Evolutionary conservation across 1,140 invertebrate species (phyloP), one percentile per base, ranked within the genome.

Genomic region (Platyura marginata): DNA sequence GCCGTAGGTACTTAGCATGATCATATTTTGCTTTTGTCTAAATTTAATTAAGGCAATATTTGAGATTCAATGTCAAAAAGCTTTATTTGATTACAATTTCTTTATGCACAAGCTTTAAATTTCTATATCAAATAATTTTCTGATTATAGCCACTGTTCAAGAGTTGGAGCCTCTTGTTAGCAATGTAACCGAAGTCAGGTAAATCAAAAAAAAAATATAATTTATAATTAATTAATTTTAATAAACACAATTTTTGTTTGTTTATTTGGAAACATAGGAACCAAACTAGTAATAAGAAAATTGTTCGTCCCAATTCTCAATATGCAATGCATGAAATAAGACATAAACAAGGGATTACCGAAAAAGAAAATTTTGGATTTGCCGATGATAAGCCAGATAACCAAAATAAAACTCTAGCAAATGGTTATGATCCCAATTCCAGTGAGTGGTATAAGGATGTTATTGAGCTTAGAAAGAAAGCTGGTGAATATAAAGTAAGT

Each of bases 401-500:
- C 43, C 49, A 40, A 52, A 56, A 44, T 36, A 47, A 51, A 35
- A 46, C 47, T 46, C 29, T 46, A 29, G 46, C 45, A 42, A 49
- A 50, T 47, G 45, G 51, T 43, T 56, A 55, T 54, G 56, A 37
- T 47, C 56, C 58, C 46, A 57, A 61, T 54, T 64, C 68, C 49
- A 67, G 73, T 52, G 73, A 78, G 49, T 86, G 82, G 82, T 84
- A 80, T 64, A 71, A 72, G 50, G 81, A 86, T 63, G 82, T 90
- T 52, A 72, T 87, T 53, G 86, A 90, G 65, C 69, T 90, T 47
- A 75, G 86, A 52, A 86, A 86, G 62, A 84, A 89, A 61, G 87
- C 87, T 57, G 85, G 82, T 52, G 84, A 90, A 63, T 91, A 91
- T 64, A 88, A 88, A 76, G 84, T 87, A 69, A 29, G 25, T 6